Percentiles rank a stretch among this genome's conserved stretches.
phyloP scores from a whole-genome alignment of 2,888 invertebrate species.

The Aplocera efformata region DNA sequence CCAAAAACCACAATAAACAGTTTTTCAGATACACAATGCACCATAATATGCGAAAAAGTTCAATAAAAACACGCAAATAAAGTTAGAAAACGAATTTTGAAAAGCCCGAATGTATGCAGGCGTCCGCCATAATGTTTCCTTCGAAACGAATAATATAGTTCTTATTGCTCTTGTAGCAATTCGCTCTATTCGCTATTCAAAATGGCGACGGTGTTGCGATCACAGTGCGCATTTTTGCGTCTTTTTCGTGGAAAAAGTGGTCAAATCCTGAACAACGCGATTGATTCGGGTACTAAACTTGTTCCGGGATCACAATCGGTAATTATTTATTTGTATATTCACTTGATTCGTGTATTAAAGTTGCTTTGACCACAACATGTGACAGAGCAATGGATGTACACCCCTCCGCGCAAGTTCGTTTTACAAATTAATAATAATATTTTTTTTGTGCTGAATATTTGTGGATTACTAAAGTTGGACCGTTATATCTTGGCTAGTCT shows the following conservation, averaged over 20 bases:
- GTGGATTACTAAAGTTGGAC: conserved; percentile 2
- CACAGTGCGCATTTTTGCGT: conserved; percentile 74
- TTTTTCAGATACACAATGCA: conserved; percentile 72
- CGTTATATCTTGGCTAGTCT: no score
- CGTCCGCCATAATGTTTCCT: conserved; percentile 82
- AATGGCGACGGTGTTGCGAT: conserved; percentile 80
- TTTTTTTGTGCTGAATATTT: conserved; percentile 9
- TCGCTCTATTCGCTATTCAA: conserved; percentile 82
- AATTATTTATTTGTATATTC: conserved; percentile 72
- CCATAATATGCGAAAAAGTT: conserved; percentile 80
- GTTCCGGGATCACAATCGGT: conserved; percentile 69
- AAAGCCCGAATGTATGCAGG: conserved; percentile 80
- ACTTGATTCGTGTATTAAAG: conserved; percentile 63
- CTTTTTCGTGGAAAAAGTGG: conserved; percentile 72
- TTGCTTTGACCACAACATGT: conserved; percentile 75
- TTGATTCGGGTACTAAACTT: conserved; percentile 66
- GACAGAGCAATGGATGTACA: conserved; percentile 77
- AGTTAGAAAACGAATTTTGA: conserved; percentile 81
- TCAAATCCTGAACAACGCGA: conserved; percentile 72
- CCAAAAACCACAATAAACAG: conserved; percentile 77
- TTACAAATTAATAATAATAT: conserved; percentile 30
- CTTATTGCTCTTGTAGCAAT: conserved; percentile 80
- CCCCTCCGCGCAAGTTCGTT: conserved; percentile 55
- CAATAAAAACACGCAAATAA: conserved; percentile 78
- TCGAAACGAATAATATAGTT: conserved; percentile 81